Conservation (phyloP, 64 coral and sea anemone species). For the Hydrozoanthus tunicans region DNA sequence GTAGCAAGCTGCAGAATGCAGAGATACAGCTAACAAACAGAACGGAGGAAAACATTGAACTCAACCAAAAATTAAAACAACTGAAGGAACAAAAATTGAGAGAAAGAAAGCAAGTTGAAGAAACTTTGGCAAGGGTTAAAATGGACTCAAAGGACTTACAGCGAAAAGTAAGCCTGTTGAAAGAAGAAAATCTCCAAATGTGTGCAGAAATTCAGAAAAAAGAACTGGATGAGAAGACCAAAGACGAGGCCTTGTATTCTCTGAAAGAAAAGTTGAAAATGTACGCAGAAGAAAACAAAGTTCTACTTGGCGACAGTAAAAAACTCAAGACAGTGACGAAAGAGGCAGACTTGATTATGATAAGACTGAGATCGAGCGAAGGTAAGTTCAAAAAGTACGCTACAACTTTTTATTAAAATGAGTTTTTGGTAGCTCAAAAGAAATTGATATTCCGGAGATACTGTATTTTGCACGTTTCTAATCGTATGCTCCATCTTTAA, state of each 20-base stretch:
- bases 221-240: not conserved
- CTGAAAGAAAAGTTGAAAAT: constrained; percentile 33
- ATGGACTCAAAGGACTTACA: constrained; percentile 7
- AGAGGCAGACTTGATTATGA: constrained; percentile 5
- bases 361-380: constrained; percentile 50
- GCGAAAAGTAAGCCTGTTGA: constrained; percentile 19
- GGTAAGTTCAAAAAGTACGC: not conserved
- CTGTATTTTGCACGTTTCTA: not conserved
- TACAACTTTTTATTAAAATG: not conserved
- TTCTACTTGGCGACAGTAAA: constrained; percentile 11
- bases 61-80: not conserved
- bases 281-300: not conserved
- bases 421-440: not conserved
- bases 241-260: not conserved
- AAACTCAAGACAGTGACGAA: constrained; percentile 16
- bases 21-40: not conserved
- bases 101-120: constrained; percentile 38
- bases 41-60: not conserved
- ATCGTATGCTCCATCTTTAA: too few species aligned
- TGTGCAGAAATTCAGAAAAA: constrained; percentile 35
- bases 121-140: not conserved
- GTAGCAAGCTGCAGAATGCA: not conserved
- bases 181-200: constrained; percentile 23
- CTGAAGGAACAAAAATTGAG: constrained; percentile 9
- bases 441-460: not conserved